Conservation (phyloP, 2,888 invertebrate species). For the Drosophila acutilabella region DNA sequence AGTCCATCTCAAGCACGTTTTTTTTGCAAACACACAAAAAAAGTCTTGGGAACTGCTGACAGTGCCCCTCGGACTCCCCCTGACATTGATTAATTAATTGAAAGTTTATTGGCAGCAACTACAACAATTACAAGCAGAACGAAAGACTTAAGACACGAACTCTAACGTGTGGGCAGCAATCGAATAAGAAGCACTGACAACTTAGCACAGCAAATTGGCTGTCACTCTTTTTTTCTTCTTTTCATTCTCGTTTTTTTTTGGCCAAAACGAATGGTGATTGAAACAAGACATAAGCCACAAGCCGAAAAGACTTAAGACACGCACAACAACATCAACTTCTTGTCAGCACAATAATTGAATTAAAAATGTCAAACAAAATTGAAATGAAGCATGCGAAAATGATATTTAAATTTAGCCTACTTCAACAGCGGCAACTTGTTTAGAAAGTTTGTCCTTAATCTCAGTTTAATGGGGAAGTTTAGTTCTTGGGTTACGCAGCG, state of each 20-base stretch:
- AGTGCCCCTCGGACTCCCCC: slow-evolving; percentile 13
- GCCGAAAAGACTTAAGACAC: slow-evolving; percentile 52
- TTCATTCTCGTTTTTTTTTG: slow-evolving; percentile 9
- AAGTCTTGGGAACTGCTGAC: slow-evolving; percentile 46
- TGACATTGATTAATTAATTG: slow-evolving; percentile 75
- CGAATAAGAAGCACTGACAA: slow-evolving; percentile 10
- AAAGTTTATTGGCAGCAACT: slow-evolving; percentile 37
- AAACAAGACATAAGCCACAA: slow-evolving; percentile 72
- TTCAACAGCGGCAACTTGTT: slow-evolving; percentile 44
- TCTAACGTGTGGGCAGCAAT: slow-evolving; percentile 55
- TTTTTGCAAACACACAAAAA: slow-evolving; percentile 33
- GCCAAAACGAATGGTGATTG: slow-evolving; percentile 48
- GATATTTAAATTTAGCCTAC: slow-evolving; percentile 44
- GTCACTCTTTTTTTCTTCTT: slow-evolving; percentile 7
- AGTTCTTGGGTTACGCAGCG: slow-evolving; percentile 24
- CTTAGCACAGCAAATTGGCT: slow-evolving; percentile 33
- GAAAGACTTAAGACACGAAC: slow-evolving; percentile 51
- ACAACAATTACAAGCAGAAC: slow-evolving; percentile 48
- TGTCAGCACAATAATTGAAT: slow-evolving; percentile 2
- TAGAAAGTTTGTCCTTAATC: slow-evolving; percentile 69
- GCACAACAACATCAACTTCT: slow-evolving; percentile 30
- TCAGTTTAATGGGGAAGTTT: neutral
- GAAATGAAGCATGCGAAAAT: slow-evolving; percentile 13
- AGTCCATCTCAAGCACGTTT: slow-evolving; percentile 35
- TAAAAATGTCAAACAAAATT: slow-evolving; percentile 6